Base-by-base conservation (phyloP, 2,888 invertebrate species). In the Dromius quadrimaculatus region DNA sequence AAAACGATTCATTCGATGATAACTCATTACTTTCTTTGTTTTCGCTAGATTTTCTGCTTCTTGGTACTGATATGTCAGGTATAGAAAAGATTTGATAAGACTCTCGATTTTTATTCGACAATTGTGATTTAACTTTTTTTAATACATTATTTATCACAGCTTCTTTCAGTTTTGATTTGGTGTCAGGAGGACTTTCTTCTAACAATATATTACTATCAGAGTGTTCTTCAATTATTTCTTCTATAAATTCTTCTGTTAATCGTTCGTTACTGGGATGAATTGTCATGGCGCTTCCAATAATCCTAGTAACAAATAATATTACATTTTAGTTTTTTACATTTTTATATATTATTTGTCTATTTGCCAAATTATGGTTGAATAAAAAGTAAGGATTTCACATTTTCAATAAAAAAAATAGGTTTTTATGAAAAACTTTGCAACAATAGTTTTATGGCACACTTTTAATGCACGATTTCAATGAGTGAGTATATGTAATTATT, bases 91-190 rank as follows among this genome's bases (percentile, higher is more conserved):
- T 43, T 54, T 54, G 17, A 54, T 15, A 36, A 50, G 47, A 13
- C 28, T 64, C 43, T 19, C 34, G 36, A 17, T 68, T 73, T 71
- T 71, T 71, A 54, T 72, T 73, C 8, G 73, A 57, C 43, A 76
- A 65, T 69, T 69, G 75, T 65, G 72, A 59, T 11, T 73, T 69
- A 15, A 75, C 71, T 28, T 74, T 74, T 47, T 75, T 74, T 62
- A 75, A 75, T 69, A 76, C 73, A 43, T 74, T 73, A 64, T 77
- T 74, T 73, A 78, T 78, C 76, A 77, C 77, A 74, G 76, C 64
- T 54, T 74, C 72, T 71, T 75, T 74, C 13, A 73, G 71, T 70
- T 73, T 43, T 45, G 36, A 32, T 73, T 34, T 57, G n/a, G 41
- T 71, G 45, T 71, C 69, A n/a, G 54, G 43, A 15, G 57, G 43